Conservation (phyloP, 1,140 invertebrate genomes). For the Drosophila cardini region DNA sequence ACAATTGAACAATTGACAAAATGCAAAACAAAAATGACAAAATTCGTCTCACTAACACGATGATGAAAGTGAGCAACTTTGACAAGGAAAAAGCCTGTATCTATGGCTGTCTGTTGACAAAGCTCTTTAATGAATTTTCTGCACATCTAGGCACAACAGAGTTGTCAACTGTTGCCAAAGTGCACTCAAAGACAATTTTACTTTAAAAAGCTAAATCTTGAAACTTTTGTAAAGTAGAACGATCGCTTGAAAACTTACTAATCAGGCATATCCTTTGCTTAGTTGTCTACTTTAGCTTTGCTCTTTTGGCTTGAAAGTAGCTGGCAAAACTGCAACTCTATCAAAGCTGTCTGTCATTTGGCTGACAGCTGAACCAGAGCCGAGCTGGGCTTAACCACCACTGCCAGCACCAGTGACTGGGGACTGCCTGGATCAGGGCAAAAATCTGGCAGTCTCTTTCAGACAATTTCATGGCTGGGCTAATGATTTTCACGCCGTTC, state of each 20-base stretch:
- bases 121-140: not conserved
- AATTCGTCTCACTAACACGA: not conserved
- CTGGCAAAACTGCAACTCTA: slow-evolving; percentile 3
- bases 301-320: slow-evolving; percentile 2
- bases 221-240: not conserved
- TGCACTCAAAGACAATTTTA: not conserved
- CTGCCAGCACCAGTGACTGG: slow-evolving; percentile 22
- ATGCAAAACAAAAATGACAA: slow-evolving; percentile 1
- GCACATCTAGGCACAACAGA: not conserved
- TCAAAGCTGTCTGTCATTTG: slow-evolving; percentile 24
- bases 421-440: slow-evolving; percentile 29
- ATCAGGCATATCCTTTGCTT: not conserved
- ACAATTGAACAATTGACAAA: not conserved
- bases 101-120: not conserved
- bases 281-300: not conserved
- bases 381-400: slow-evolving; percentile 18
- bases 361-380: slow-evolving; percentile 36
- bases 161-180: not conserved
- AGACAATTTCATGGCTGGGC: slow-evolving; percentile 63
- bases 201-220: not conserved
- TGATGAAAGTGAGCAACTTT: not conserved
- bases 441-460: slow-evolving; percentile 75
- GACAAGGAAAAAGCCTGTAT: not conserved
- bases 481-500: slow-evolving; percentile 75
- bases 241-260: slow-evolving; percentile 1